Conservation (phyloP, 2,113 vertebrate genomes). For the Pseudonaja textilis region DNA sequence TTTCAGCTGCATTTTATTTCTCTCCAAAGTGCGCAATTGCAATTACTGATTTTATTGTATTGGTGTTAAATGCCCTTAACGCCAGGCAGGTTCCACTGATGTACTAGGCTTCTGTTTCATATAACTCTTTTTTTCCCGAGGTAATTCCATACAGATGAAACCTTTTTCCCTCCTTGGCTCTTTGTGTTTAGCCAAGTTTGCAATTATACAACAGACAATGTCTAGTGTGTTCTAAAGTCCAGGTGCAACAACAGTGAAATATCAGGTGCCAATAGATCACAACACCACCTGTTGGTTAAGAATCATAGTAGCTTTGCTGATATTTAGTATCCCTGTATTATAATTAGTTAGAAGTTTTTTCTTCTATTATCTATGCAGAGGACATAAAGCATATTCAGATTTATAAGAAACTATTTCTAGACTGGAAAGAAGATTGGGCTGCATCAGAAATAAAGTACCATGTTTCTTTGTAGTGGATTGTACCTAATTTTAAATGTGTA, state of each 20-base stretch:
- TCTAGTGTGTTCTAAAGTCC: constrained; percentile 49
- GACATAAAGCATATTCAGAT: background rate
- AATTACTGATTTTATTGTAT: background rate
- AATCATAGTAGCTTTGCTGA: constrained; percentile 9
- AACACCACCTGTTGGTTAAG: constrained; percentile 35
- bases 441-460: background rate
- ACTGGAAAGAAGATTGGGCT: background rate
- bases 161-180: constrained; percentile 43
- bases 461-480: background rate
- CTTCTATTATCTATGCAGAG: background rate
- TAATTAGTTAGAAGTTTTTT: background rate
- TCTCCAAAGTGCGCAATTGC: background rate
- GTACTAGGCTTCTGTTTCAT: background rate
- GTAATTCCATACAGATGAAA: constrained; percentile 50
- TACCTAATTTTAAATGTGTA: background rate
- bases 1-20: constrained; percentile 19
- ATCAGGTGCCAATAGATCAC: constrained; percentile 28
- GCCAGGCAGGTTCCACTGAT: background rate
- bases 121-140: background rate
- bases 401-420: background rate
- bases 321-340: background rate
- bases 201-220: constrained; percentile 48
- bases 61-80: constrained; percentile 8
- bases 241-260: constrained; percentile 43
- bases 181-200: constrained; percentile 45